phyloP scores from a whole-genome alignment of 2,888 invertebrate species.

The Euspilapteryx auroguttella region DNA sequence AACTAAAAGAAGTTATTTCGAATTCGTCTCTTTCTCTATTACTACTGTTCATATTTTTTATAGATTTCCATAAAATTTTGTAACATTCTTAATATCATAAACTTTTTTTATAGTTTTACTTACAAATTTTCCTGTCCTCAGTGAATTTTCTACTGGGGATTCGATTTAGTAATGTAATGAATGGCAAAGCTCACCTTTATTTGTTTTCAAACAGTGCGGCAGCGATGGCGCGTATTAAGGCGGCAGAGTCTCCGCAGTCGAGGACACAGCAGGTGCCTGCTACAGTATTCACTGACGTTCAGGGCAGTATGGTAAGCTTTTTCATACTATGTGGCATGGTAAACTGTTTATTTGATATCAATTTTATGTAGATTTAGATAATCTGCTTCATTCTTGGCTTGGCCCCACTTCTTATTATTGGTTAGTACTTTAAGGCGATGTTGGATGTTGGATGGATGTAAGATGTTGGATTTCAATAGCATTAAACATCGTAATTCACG shows the following conservation, averaged over 20 bases:
- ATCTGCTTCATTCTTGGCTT: not conserved
- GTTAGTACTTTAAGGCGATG: no score
- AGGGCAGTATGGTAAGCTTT: conserved; percentile 69
- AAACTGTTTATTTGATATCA: no score
- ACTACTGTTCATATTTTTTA: no score
- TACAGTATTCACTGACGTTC: conserved; percentile 44
- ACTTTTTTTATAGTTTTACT: not conserved
- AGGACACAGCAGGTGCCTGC: conserved; percentile 24
- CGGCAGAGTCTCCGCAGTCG: conserved; percentile 17
- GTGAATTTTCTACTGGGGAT: not conserved
- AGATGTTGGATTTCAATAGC: not conserved
- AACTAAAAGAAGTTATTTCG: no score
- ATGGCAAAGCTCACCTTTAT: not conserved
- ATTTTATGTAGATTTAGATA: not conserved
- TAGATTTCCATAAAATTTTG: no score
- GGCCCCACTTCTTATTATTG: not conserved
- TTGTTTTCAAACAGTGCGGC: conserved; percentile 31
- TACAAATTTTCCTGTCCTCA: not conserved
- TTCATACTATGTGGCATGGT: no score
- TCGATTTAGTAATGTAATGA: not conserved
- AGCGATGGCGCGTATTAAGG: conserved; percentile 39
- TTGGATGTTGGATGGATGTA: no score
- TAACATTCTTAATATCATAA: not conserved
- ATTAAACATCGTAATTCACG: not conserved
- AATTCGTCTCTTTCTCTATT: no score